Conservation (phyloP, 2,113 vertebrate genomes). For the Esox niger region DNA sequence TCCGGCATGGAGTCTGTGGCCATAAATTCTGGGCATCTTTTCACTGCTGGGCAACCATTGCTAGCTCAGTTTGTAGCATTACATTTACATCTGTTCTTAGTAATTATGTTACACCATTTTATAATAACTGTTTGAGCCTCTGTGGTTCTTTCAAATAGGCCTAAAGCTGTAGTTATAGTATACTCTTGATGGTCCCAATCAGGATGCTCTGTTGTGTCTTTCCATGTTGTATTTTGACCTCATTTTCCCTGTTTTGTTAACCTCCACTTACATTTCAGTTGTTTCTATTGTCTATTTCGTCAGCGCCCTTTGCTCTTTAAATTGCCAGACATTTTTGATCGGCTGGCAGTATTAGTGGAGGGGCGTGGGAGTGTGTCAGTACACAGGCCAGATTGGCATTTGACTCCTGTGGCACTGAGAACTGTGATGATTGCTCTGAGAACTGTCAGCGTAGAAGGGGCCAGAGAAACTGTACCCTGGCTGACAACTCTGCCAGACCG, state of each 20-base stretch:
- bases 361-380: conserved; percentile 38
- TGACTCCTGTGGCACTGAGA: conserved; percentile 11
- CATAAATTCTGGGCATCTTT: background rate
- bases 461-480: conserved; percentile 22
- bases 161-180: no score
- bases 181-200: background rate
- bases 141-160: background rate
- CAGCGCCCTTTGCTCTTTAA: conserved; percentile 31
- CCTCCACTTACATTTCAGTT: conserved; percentile 7
- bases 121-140: conserved; percentile 11
- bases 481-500: background rate
- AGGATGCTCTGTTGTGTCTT: conserved; percentile 5
- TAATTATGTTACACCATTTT: background rate
- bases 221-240: conserved; percentile 13
- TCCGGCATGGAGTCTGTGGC: conserved; percentile 33
- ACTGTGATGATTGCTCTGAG: conserved; percentile 2
- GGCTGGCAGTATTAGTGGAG: conserved; percentile 14
- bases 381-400: conserved; percentile 23
- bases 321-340: conserved; percentile 29
- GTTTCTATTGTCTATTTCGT: conserved; percentile 36
- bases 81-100: no score
- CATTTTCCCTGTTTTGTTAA: background rate
- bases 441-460: conserved; percentile 13
- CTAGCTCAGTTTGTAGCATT: no score
- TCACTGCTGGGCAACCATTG: background rate